Evolutionary conservation across 2,113 vertebrate species (phyloP).

Genomic region (Mesocricetus auratus): DNA sequence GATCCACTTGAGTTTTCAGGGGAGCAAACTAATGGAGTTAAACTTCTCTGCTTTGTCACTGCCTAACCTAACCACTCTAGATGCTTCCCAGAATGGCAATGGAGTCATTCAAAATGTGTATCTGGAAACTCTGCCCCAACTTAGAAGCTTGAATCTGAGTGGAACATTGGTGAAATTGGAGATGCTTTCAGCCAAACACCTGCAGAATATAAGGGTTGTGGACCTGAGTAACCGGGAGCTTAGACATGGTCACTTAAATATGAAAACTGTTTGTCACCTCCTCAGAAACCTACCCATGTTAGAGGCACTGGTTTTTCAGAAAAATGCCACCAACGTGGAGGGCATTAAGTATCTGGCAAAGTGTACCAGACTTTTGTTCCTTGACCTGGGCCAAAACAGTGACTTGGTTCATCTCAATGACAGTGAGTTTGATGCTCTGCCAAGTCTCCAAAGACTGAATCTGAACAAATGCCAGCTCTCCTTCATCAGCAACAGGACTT

Average conservation of each 20-base stretch:
- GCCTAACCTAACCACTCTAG: slow-evolving; percentile 47
- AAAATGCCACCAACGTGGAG: slow-evolving; percentile 9
- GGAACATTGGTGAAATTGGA: not conserved
- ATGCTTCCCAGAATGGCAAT: slow-evolving; percentile 43
- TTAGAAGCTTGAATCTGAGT: slow-evolving; percentile 47
- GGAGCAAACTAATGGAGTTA: slow-evolving; percentile 7
- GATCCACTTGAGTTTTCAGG: slow-evolving; percentile 18
- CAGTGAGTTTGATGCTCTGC: slow-evolving; percentile 68
- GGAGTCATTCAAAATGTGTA: slow-evolving; percentile 27
- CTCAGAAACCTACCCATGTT: slow-evolving; percentile 59
- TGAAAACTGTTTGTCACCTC: slow-evolving; percentile 37
- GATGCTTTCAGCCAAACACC: not conserved
- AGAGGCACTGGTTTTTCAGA: slow-evolving; percentile 55
- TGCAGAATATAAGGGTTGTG: slow-evolving; percentile 49
- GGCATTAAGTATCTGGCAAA: slow-evolving; percentile 69
- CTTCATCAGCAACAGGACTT: slow-evolving; percentile 67
- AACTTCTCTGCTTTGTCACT: slow-evolving; percentile 58
- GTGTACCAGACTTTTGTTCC: slow-evolving; percentile 68
- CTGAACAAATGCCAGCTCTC: slow-evolving; percentile 57
- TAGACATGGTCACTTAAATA: slow-evolving; percentile 6
- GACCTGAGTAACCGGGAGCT: slow-evolving; percentile 11
- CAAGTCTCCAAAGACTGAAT: slow-evolving; percentile 58
- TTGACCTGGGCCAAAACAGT: slow-evolving; percentile 71
- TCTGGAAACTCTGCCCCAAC: slow-evolving; percentile 41
- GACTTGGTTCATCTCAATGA: slow-evolving; percentile 49